Evolutionary conservation across 2,113 vertebrate species (phyloP).

Genomic region (Nipponia nippon): DNA sequence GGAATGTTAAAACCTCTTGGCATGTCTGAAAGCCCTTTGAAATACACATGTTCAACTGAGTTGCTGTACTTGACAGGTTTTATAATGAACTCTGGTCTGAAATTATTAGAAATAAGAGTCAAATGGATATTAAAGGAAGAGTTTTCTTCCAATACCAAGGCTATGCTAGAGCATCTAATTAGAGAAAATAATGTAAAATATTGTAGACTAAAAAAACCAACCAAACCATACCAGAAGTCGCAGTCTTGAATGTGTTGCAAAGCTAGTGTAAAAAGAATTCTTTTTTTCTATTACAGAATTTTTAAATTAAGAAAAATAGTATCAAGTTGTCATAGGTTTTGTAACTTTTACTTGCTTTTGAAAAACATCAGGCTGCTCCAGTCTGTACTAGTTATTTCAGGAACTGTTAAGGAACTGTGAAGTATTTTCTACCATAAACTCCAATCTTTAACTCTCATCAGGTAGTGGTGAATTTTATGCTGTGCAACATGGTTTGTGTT

Average conservation of each 20-base stretch:
- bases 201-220: neutral
- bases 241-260: neutral
- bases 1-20: constrained; percentile 41
- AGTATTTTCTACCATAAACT: neutral
- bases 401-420: neutral
- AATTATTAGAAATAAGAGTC: neutral
- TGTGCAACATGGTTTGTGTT: neutral
- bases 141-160: neutral
- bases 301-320: neutral
- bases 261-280: neutral
- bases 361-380: neutral
- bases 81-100: neutral
- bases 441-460: neutral
- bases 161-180: neutral
- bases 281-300: neutral
- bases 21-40: constrained; percentile 9
- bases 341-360: neutral
- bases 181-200: neutral
- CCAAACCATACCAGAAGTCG: neutral
- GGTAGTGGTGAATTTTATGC: neutral
- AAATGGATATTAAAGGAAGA: neutral
- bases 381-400: neutral
- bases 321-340: neutral
- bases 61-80: constrained; percentile 2
- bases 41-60: neutral